phyloP scores from a whole-genome alignment of 1,140 invertebrate genomes.

The Mya arenaria region DNA sequence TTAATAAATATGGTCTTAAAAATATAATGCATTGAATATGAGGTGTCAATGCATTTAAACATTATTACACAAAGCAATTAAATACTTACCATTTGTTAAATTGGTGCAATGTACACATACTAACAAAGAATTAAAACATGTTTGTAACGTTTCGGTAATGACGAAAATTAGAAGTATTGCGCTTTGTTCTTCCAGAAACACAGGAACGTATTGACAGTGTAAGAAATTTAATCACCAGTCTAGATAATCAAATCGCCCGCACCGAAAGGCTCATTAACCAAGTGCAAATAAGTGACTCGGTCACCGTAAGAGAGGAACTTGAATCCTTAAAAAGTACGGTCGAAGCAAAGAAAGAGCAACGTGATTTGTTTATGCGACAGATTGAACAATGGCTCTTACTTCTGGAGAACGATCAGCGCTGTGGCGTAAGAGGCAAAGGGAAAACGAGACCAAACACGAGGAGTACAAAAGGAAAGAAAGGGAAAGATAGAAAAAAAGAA shows the following conservation, averaged over 20 bases:
- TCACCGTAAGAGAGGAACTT: not conserved
- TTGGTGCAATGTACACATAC: no score
- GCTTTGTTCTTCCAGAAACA: not conserved
- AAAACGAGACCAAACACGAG: constrained; percentile 15
- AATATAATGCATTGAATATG: no score
- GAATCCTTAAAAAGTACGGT: not conserved
- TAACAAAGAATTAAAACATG: no score
- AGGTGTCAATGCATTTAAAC: no score
- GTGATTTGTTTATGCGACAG: not conserved
- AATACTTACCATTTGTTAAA: no score
- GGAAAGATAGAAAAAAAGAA: constrained; percentile 15
- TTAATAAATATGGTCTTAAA: no score
- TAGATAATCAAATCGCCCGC: not conserved
- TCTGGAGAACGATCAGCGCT: constrained; percentile 8
- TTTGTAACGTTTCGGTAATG: no score
- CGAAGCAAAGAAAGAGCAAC: not conserved
- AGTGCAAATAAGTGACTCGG: not conserved
- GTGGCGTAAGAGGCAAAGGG: constrained; percentile 10
- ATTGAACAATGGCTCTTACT: constrained; percentile 2
- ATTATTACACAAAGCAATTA: no score
- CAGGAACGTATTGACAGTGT: not conserved
- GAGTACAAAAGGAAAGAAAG: constrained; percentile 25
- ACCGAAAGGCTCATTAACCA: not conserved
- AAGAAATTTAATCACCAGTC: not conserved
- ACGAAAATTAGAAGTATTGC: no score